Base-by-base conservation (phyloP, 2,797 vertebrate genomes). In the Meriones psammophilus region DNA sequence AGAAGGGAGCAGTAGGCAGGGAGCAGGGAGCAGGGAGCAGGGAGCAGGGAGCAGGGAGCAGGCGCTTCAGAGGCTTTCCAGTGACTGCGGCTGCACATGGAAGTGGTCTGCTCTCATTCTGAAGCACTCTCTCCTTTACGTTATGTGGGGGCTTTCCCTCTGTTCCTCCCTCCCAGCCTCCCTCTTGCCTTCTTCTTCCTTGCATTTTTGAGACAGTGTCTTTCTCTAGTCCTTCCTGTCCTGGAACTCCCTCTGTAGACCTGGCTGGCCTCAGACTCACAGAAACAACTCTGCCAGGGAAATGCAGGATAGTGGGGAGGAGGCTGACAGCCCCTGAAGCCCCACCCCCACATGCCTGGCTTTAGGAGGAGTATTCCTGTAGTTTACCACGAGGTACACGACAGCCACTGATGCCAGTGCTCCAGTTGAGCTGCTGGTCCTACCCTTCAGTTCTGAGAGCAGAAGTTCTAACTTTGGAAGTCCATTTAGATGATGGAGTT, bases 101-200 rank as follows among this genome's bases (percentile, higher is more conserved):
- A 46, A 15, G 56, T 14, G 30, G n/a, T 17, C 58, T 13, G 50
- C 5, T 15, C 22, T 17, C 22, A 10, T 17, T 28, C 71, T 26
- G 15, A 36, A 24, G 22, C 24, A 0, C 39, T 33, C 10, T 64
- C 71, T 42, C 42, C 42, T 28, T 66, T 3, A 20, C 28, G 22
- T 42, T 4, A 1, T 0, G 0, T 24, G 64, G 42, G 5, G 64
- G 73, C 58, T 58, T 62, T 5, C 62, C 24, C 4, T 64, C 24
- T 13, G 0, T 50, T 15, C 5, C 1, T n/a, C 5, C 12, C 33
- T 4, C 0, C 22, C 10, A 1, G 0, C 30, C 12, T 4, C 7
- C 79, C 13, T 36, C 13, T 46, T 6, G 2, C 7, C 79, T 7
- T 36, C 13, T 46, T 46, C 39, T 46, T 46, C 39, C 24, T 76